Percentiles rank a stretch among this genome's conserved stretches.
These are phyloP conservation scores for Plebejus anna DNA, from an alignment of 2,888 invertebrate species.

Conservation along the genomic window DNA sequence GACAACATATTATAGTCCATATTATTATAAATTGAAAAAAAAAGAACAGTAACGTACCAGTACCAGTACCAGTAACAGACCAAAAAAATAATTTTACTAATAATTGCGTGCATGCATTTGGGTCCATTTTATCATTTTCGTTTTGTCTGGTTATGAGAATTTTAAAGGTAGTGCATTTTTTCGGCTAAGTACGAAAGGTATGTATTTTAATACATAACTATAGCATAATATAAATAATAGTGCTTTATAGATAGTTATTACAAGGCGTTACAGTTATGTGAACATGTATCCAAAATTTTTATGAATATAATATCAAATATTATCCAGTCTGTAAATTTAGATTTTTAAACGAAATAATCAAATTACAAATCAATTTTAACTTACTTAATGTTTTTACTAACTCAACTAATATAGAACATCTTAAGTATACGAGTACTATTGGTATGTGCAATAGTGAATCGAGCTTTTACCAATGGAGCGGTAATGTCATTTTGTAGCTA, in stretches of 20 bases:
- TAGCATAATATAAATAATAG: background rate
- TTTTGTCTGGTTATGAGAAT: background rate
- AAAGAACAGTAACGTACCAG: no score
- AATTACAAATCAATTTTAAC: conserved; percentile 4
- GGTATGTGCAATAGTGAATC: background rate
- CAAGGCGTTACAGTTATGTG: background rate
- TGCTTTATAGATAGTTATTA: background rate
- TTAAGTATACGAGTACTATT: background rate
- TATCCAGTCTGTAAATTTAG: conserved; percentile 7
- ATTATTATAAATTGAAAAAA: no score
- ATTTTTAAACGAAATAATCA: background rate
- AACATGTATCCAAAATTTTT: background rate
- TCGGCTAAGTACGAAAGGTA: background rate
- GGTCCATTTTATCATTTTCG: no score
- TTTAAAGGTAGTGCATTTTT: background rate
- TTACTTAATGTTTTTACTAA: conserved; percentile 9
- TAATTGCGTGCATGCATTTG: no score
- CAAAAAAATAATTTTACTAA: no score
- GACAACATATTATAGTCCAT: no score
- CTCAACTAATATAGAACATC: conserved; percentile 8
- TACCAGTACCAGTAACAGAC: no score
- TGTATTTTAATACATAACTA: background rate
- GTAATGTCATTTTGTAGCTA: background rate
- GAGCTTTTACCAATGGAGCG: background rate
- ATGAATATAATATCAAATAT: background rate